phyloP scores from a whole-genome alignment of 2,888 invertebrate genomes.

The Cosmia trapezina region DNA sequence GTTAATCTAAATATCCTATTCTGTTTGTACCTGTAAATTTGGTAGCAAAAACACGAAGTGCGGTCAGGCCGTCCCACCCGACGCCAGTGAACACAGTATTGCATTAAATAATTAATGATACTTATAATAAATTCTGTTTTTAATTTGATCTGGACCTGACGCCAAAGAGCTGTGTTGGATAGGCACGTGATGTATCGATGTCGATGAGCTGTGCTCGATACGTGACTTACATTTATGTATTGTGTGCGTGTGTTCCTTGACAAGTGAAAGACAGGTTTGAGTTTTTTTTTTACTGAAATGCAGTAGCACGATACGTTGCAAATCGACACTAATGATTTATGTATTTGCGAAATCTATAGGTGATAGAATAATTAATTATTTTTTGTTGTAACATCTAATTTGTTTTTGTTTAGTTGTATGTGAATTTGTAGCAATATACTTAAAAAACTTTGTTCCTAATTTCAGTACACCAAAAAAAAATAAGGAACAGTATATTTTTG shows the following conservation, averaged over 20 bases:
- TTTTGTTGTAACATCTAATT: background rate
- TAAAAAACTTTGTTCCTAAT: background rate
- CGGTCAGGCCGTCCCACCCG: constrained; percentile 76
- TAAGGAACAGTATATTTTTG: background rate
- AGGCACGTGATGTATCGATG: constrained; percentile 37
- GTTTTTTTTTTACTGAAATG: constrained; percentile 20
- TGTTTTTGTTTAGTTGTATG: background rate
- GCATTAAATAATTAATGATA: constrained; percentile 87
- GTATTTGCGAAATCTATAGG: background rate
- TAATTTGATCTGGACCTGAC: constrained; percentile 83
- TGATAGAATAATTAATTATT: background rate
- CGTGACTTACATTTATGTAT: constrained; percentile 21
- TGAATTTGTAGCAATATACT: too few species aligned
- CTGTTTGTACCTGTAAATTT: constrained; percentile 82
- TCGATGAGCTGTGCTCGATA: constrained; percentile 35
- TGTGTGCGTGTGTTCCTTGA: constrained; percentile 13
- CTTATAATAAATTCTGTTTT: constrained; percentile 89
- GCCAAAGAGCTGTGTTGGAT: constrained; percentile 68
- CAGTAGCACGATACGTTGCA: background rate
- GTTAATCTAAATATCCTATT: constrained; percentile 87
- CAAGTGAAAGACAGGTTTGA: constrained; percentile 13
- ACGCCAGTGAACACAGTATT: constrained; percentile 72
- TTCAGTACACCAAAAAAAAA: background rate
- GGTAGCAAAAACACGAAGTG: constrained; percentile 82
- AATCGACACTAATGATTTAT: background rate